Conservation (phyloP, 1,140 invertebrate genomes). For the Rhizoglyphus robini region DNA sequence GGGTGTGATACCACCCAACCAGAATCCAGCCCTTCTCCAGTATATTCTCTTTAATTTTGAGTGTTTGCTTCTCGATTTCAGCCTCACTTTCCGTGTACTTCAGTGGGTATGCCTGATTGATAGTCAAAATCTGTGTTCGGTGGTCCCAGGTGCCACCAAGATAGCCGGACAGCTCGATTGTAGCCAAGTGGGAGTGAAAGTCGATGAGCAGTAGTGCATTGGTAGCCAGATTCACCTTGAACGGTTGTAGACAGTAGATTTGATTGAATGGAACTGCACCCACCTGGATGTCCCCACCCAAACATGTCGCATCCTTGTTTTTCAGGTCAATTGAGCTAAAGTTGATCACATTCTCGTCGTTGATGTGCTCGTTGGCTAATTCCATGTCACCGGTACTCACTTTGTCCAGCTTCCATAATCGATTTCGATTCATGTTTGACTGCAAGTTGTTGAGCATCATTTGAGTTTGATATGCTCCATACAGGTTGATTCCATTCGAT, state of each 20-base stretch:
- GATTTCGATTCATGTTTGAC: neutral
- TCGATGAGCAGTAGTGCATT: conserved; percentile 77
- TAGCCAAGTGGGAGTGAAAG: conserved; percentile 81
- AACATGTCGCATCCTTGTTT: neutral
- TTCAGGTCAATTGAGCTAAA: conserved; percentile 7
- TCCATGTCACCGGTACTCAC: neutral
- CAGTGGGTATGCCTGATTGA: conserved; percentile 69
- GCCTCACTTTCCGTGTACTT: neutral
- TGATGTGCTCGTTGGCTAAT: neutral
- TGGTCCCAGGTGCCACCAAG: conserved; percentile 86
- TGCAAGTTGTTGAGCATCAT: neutral
- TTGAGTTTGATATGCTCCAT: neutral
- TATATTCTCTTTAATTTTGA: conserved; percentile 47
- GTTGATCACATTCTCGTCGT: conserved; percentile 8
- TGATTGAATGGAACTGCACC: conserved; percentile 72
- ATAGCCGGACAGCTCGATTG: conserved; percentile 83
- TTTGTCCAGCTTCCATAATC: conserved; percentile 3
- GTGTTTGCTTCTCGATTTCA: conserved; percentile 32
- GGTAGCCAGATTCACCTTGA: conserved; percentile 70
- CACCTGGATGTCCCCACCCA: conserved; percentile 66
- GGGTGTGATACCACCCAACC: conserved; percentile 94
- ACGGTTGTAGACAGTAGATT: conserved; percentile 77
- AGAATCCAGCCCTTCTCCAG: conserved; percentile 61
- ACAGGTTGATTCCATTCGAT: neutral
- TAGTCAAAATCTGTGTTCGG: conserved; percentile 69